A percentile compares a stretch with the other conserved stretches of the same genome.
Evolutionary conservation across 2,113 vertebrate species (phyloP).

Genomic region (Chloebia gouldiae): DNA sequence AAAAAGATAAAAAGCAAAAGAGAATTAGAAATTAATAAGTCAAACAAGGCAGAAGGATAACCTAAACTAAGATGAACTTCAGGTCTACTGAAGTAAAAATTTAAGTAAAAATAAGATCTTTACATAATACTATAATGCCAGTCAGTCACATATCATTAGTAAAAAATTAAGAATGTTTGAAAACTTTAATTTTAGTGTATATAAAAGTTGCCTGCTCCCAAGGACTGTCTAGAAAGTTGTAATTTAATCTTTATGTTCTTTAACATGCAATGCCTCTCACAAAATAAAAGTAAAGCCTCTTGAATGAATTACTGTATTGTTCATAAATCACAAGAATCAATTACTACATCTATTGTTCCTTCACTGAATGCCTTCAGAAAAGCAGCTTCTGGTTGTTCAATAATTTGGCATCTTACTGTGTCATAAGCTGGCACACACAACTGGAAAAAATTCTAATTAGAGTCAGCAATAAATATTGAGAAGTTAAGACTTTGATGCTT

Average conservation of each 20-base stretch:
- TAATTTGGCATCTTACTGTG: background rate
- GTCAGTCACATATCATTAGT: background rate
- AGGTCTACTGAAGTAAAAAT: background rate
- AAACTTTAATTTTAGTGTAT: background rate
- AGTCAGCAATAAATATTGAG: slow-evolving; percentile 19
- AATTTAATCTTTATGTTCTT: background rate
- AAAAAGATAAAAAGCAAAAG: background rate
- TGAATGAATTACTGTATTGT: slow-evolving; percentile 1
- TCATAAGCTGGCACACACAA: background rate
- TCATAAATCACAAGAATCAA: slow-evolving; percentile 35
- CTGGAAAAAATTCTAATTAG: slow-evolving; percentile 13
- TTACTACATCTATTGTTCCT: background rate
- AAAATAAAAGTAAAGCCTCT: background rate
- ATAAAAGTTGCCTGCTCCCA: background rate
- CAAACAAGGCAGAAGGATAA: background rate
- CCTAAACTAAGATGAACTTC: background rate
- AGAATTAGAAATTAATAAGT: background rate
- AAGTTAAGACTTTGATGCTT: background rate
- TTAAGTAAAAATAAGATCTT: background rate
- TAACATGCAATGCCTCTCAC: background rate
- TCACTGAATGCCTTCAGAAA: slow-evolving; percentile 3
- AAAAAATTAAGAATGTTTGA: background rate
- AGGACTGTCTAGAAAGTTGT: background rate
- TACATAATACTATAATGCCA: background rate
- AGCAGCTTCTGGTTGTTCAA: background rate